Base-by-base conservation (phyloP, 1,140 invertebrate species). In the Lucilia sericata region DNA sequence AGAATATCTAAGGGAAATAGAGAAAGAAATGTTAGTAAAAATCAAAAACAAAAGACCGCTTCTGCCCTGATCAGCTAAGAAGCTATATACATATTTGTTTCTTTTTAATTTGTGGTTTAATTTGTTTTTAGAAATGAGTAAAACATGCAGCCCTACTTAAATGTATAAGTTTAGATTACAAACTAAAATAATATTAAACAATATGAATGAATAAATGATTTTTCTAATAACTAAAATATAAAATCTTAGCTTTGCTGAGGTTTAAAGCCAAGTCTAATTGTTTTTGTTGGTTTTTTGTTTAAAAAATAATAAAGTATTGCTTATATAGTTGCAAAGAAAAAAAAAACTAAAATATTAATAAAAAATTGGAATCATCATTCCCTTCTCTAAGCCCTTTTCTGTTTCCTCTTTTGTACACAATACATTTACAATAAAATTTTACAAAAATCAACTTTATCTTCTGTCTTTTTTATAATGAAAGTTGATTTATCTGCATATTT, bases 11-110 rank as follows among this genome's bases (percentile, higher is more conserved):
- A 30, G 3, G 25, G 25, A 21, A 70, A 70, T 19, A 70, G 65
- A 60, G 65, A 70, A 70, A 70, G 65, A 60, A 60, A 60, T 60
- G n/a, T 70, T 70, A 25, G n/a, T 25, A 10, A 70, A 70, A 51
- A 17, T 51, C 49, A 51, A 70, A 70, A 70, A 21, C 19, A 19
- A 19, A 19, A 70, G 19, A 19, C 7, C 12, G 14, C 55, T 60
- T 17, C 12, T 60, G 21, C 21, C 7, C 7, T 70, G 9, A n/a
- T 70, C 65, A 70, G 65, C 65, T 70, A 70, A 70, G 19, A 70
- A 55, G 51, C 0, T 55, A 17, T 55, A 55, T 49, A 49, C 9
- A 49, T 49, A 49, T 12, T 49, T 49, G 13, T 30, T 30, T 2
- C 25, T 30, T 30, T 30, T 30, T 30, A 30, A 30, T 30, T 30